phyloP scores from a whole-genome alignment of 2,888 invertebrate genomes.

The Macrophya alboannulata region DNA sequence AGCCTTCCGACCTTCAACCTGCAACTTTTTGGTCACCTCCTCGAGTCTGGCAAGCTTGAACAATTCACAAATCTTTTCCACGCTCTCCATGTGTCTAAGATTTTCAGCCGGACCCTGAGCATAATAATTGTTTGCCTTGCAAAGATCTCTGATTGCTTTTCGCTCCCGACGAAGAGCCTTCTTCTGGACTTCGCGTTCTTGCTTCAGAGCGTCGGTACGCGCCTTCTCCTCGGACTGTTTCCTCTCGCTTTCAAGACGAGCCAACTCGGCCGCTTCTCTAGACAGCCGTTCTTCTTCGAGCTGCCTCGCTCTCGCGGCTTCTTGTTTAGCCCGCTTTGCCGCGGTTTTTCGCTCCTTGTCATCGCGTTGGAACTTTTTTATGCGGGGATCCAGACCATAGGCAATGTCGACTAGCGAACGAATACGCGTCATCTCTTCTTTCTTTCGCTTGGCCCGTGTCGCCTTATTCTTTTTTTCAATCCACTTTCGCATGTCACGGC shows the following conservation, averaged over 20 bases:
- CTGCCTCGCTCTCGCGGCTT: conserved; percentile 90
- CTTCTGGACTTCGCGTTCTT: conserved; percentile 93
- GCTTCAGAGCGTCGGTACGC: conserved; percentile 90
- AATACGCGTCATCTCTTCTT: conserved; percentile 97
- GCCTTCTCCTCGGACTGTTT: conserved; percentile 92
- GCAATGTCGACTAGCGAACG: conserved; percentile 96
- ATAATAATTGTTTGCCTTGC: conserved; percentile 93
- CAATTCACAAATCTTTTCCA: conserved; percentile 95
- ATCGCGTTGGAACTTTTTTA: conserved; percentile 95
- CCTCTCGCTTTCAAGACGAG: conserved; percentile 86
- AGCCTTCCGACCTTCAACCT: conserved; percentile 84
- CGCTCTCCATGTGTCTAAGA: conserved; percentile 93
- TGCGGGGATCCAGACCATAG: conserved; percentile 96
- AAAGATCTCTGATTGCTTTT: conserved; percentile 89
- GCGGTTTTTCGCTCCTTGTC: conserved; percentile 95
- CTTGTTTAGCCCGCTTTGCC: conserved; percentile 93
- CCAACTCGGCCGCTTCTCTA: conserved; percentile 85
- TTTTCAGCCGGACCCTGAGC: conserved; percentile 86
- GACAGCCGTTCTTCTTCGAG: conserved; percentile 91
- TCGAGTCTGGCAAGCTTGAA: conserved; percentile 88
- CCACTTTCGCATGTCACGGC: conserved; percentile 97
- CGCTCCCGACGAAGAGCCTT: conserved; percentile 94
- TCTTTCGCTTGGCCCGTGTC: conserved; percentile 95
- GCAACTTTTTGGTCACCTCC: conserved; percentile 88
- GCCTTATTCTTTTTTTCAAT: conserved; percentile 99